Conservation (phyloP, 2,797 vertebrate genomes). For the Amblyraja radiata region DNA sequence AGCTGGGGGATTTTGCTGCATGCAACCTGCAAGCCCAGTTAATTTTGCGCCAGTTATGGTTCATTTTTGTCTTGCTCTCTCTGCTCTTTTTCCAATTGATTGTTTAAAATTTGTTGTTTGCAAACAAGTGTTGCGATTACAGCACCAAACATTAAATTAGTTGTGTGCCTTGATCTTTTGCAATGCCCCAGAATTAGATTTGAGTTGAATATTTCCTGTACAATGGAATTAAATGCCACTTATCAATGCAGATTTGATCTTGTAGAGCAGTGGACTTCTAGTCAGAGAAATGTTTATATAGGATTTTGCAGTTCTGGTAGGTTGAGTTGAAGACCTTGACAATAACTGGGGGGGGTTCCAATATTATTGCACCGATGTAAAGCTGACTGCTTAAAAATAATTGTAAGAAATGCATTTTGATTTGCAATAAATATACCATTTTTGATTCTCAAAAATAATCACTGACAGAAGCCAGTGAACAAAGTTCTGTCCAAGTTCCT, state of each 20-base stretch:
- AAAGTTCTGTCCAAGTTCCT: background rate
- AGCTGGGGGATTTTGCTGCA: background rate
- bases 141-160: background rate
- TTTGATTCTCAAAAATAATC: background rate
- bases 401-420: background rate
- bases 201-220: background rate
- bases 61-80: background rate
- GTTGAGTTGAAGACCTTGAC: background rate
- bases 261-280: background rate
- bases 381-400: background rate
- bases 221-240: background rate
- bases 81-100: background rate
- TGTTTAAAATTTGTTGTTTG: background rate
- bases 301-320: background rate
- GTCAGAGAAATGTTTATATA: background rate
- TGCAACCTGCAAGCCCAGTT: background rate
- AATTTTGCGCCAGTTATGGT: background rate
- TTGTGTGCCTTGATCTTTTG: background rate
- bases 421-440: background rate
- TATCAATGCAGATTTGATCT: background rate
- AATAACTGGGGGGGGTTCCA: background rate
- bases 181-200: background rate
- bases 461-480: background rate
- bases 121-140: background rate
- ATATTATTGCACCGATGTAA: background rate